Conservation (phyloP, 1,140 invertebrate genomes). For the Anastrepha obliqua region DNA sequence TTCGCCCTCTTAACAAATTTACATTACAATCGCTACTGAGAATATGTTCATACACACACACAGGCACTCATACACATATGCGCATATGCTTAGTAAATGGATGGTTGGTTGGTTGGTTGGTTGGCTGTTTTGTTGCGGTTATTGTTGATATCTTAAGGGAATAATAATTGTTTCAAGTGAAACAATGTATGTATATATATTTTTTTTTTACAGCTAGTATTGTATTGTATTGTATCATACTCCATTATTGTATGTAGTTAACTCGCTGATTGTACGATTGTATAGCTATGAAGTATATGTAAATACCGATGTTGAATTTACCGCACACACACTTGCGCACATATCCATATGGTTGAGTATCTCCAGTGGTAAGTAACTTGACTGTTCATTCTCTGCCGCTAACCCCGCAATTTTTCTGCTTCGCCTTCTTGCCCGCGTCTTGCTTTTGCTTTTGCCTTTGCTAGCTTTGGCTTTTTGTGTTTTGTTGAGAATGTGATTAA, state of each 20-base stretch:
- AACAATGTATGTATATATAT: conserved; percentile 63
- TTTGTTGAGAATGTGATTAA: conserved; percentile 57
- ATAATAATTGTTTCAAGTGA: conserved; percentile 67
- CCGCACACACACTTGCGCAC: too few relatives aligned
- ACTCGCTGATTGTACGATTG: conserved; percentile 37
- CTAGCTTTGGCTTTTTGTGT: not conserved
- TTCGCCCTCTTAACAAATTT: conserved; percentile 31
- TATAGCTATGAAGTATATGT: not conserved
- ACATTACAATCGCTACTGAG: conserved; percentile 32
- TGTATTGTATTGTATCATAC: not conserved
- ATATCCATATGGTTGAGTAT: not conserved
- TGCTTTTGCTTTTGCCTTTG: not conserved
- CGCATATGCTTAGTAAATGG: not conserved
- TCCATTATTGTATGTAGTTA: conserved; percentile 49
- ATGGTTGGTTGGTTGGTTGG: not conserved
- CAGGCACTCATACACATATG: not conserved
- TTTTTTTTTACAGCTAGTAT: conserved; percentile 17
- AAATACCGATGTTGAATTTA: conserved; percentile 12
- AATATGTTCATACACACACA: not conserved
- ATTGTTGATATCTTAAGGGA: conserved; percentile 55
- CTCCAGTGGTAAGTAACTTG: not conserved
- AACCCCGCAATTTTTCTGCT: not conserved
- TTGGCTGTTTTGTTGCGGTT: conserved; percentile 20
- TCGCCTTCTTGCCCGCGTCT: not conserved
- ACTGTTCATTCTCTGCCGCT: conserved; percentile 1